A percentile compares a stretch with the other conserved stretches of the same genome.
Evolutionary conservation across 2,797 vertebrate genomes (phyloP).

Genomic region (Anguilla anguilla): DNA sequence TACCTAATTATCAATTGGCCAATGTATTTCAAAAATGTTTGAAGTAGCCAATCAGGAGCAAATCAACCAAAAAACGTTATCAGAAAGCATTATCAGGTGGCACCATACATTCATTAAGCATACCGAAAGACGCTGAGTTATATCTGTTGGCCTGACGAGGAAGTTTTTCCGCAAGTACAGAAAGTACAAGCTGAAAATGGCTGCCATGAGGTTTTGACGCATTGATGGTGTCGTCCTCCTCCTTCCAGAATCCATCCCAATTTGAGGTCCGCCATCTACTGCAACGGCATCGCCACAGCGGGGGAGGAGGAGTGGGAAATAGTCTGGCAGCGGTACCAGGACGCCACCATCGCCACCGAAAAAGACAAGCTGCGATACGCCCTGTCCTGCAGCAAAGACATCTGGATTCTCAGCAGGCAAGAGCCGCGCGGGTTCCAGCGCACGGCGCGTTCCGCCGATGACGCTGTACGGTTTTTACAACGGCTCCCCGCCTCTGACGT

Average conservation of each 20-base stretch:
- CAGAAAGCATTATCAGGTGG: background rate
- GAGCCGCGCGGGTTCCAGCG: background rate
- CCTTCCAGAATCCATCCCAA: constrained; percentile 77
- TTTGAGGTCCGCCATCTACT: constrained; percentile 83
- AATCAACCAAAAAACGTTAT: background rate
- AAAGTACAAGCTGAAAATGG: background rate
- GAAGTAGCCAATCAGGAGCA: no score
- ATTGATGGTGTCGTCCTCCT: background rate
- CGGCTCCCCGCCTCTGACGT: background rate
- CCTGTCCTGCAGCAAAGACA: constrained; percentile 79
- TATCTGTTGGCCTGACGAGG: background rate
- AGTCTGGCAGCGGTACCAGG: constrained; percentile 72
- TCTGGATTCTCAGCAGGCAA: constrained; percentile 90
- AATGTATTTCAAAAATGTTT: no score
- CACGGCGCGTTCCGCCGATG: background rate
- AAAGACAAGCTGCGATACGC: constrained; percentile 76
- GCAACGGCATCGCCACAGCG: constrained; percentile 79
- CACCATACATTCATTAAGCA: background rate
- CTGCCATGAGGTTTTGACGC: background rate
- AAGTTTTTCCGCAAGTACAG: background rate
- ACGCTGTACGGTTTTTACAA: background rate
- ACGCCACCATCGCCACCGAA: constrained; percentile 66
- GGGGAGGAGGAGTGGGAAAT: constrained; percentile 82
- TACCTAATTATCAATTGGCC: no score
- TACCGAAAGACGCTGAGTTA: background rate